Evolutionary conservation across 2,113 vertebrate species (phyloP), one percentile per base, ranked within the genome.

Genomic region (Pithys albifrons): DNA sequence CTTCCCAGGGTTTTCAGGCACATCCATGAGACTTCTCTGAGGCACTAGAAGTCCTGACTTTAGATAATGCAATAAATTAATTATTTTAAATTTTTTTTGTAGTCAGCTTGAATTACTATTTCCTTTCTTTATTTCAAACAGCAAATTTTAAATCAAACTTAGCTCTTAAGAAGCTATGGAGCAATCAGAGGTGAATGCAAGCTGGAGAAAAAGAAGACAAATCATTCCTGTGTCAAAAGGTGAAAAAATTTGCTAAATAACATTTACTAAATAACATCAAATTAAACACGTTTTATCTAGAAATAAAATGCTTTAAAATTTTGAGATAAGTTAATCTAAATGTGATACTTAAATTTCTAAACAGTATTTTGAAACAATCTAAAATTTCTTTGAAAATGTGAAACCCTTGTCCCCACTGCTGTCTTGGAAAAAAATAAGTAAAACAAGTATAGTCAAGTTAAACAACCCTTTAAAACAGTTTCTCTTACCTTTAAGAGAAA

Each of bases 51-150:
- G 4, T 66, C 29, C 35, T 45, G 4, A 15, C 24, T 90, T 52
- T 58, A 5, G 29, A 7, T 54, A 82, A 65, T 4, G 2, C 17
- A 3, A 12, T 19, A 2, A 22, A 37, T 45, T 9, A 54, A 0
- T 25, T 52, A 28, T 24, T 20, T 5, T 5, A 2, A 41, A 13
- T 12, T 19, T 35, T 10, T 70, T 65, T 2, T 58, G 28, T 35
- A 41, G 8, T 5, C 7, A 8, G 1, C 0, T 1, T 1, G 5
- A 71, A 72, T 75, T 55, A 41, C 4, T 33, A 16, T 4, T n/a
- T 46, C 11, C 15, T 71, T 33, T 33, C 22, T 66, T 48, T 43
- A 9, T 37, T 61, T 61, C 13, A 57, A 75, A 61, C 4, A 27
- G 8, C 8, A 25, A 27, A 66, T 54, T 81, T 70, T 58, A 55